phyloP scores from a whole-genome alignment of 2,113 vertebrate genomes.

The Malurus alboscapulatus region DNA sequence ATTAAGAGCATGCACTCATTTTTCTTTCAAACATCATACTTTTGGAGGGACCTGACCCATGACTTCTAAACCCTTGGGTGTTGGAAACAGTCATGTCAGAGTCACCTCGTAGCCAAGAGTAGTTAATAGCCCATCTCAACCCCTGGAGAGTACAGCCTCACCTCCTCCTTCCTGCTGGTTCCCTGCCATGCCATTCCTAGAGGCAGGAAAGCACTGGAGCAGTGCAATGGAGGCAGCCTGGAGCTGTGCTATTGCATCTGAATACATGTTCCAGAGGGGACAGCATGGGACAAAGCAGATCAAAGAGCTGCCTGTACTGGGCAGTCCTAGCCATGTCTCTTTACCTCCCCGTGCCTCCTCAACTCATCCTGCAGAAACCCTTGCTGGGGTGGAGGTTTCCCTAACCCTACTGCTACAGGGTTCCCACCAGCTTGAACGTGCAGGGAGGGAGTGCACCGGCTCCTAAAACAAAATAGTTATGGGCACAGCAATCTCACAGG shows the following conservation, averaged over 20 bases:
- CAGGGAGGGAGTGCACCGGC: rapidly evolving
- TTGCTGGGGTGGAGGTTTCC: background rate
- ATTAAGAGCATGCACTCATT: background rate
- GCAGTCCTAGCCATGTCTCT: background rate
- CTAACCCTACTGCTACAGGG: background rate
- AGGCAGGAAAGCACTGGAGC: background rate
- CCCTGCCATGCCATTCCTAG: background rate
- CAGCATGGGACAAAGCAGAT: background rate
- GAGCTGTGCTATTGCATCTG: rapidly evolving
- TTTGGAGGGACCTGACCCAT: background rate
- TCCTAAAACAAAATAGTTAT: background rate
- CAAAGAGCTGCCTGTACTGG: background rate
- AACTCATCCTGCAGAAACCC: background rate
- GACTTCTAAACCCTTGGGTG: background rate
- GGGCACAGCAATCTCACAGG: background rate
- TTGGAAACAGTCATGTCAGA: background rate
- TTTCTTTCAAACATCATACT: background rate
- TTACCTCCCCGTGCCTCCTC: background rate
- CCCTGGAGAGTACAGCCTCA: rapidly evolving
- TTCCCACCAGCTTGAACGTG: background rate
- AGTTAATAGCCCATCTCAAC: background rate
- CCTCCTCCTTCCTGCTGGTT: background rate
- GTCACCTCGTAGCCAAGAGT: background rate
- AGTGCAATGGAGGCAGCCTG: background rate
- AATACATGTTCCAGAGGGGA: background rate